Conservation (phyloP, 2,888 invertebrate genomes). For the Xanthostigma xanthostigma region DNA sequence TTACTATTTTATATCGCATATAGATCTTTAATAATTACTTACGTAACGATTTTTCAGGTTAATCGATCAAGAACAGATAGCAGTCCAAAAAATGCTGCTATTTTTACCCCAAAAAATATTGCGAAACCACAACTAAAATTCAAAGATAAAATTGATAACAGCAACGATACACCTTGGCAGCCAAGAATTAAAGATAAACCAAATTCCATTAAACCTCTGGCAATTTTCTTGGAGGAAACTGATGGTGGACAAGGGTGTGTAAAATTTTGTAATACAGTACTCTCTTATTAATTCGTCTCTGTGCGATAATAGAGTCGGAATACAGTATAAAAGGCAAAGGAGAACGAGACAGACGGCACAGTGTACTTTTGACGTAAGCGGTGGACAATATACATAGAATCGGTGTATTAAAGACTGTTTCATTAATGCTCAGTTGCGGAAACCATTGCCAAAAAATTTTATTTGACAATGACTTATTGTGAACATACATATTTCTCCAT, state of each 20-base stretch:
- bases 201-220: conserved; percentile 68
- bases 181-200: conserved; percentile 79
- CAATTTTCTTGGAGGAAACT: conserved; percentile 52
- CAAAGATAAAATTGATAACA: conserved; percentile 73
- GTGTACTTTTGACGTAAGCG: conserved; percentile 7
- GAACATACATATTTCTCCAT: too few species aligned
- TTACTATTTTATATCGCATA: not conserved
- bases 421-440: too few species aligned
- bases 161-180: conserved; percentile 53
- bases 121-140: conserved; percentile 73
- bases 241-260: conserved; percentile 41
- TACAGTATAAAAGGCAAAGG: not conserved
- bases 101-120: conserved; percentile 38
- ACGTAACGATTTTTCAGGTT: conserved; percentile 8
- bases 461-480: too few species aligned
- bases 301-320: too few species aligned
- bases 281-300: too few species aligned
- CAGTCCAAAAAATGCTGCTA: too few species aligned
- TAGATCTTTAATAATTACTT: not conserved
- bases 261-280: conserved; percentile 8
- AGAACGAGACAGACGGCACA: conserved; percentile 10
- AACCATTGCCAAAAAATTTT: too few species aligned
- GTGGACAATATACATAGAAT: not conserved
- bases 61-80: not conserved
- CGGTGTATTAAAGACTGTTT: too few species aligned